Evolutionary conservation across 1,140 invertebrate species (phyloP).

Genomic region (Drosophila obscura): DNA sequence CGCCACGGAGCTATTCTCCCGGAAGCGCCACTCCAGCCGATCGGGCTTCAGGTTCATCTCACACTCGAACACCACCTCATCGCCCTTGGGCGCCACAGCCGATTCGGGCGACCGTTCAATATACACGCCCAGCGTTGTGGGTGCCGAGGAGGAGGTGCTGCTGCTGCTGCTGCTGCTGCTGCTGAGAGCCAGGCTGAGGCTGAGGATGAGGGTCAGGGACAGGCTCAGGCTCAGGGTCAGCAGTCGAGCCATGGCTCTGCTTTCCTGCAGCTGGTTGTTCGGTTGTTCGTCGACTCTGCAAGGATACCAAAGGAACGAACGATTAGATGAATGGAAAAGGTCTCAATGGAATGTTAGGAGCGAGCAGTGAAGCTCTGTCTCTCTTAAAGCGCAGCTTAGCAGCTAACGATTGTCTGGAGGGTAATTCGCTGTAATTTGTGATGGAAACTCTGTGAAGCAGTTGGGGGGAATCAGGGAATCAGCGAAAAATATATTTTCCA

Average conservation of each 20-base stretch:
- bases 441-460: no score
- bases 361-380: no score
- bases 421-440: no score
- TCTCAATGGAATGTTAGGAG: no score
- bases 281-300: constrained; percentile 11
- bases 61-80: constrained; percentile 92
- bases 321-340: neutral
- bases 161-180: constrained; percentile 2
- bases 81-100: constrained; percentile 89
- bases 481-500: no score
- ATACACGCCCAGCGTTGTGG: constrained; percentile 83
- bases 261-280: neutral
- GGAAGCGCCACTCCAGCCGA: constrained; percentile 90
- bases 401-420: no score
- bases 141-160: constrained; percentile 5
- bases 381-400: no score
- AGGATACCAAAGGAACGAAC: neutral
- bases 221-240: constrained; percentile 29
- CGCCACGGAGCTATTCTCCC: constrained; percentile 22
- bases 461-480: no score
- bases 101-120: constrained; percentile 88
- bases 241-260: constrained; percentile 5
- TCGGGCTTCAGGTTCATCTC: constrained; percentile 90
- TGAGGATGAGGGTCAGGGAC: constrained; percentile 4
- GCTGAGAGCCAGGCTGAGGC: neutral